Conservation (phyloP, 2,113 vertebrate genomes). For the Riparia riparia region DNA sequence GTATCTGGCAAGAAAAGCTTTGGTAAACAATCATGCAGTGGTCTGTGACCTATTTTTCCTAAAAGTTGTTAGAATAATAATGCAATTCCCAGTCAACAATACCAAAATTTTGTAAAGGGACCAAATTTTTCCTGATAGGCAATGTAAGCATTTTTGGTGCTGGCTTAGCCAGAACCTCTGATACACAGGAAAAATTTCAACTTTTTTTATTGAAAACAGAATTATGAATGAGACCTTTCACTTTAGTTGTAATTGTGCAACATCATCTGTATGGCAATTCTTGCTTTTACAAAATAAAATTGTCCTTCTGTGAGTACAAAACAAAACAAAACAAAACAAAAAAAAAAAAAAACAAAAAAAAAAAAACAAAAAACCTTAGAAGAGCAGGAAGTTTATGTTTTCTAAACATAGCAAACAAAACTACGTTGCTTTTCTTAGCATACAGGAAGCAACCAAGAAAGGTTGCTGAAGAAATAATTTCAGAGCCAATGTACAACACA, state of each 20-base stretch:
- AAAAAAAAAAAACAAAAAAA: too few species aligned
- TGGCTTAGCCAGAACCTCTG: not conserved
- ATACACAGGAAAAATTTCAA: not conserved
- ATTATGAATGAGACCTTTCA: not conserved
- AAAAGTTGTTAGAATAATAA: not conserved
- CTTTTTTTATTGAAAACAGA: not conserved
- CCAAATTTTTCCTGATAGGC: not conserved
- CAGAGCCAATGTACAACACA: not conserved
- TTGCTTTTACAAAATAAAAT: not conserved
- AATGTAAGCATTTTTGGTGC: not conserved
- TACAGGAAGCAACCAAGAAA: not conserved
- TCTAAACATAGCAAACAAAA: not conserved
- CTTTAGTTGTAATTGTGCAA: not conserved
- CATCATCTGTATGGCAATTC: not conserved
- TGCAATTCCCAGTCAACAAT: not conserved
- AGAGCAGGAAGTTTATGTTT: not conserved
- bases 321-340: too few species aligned
- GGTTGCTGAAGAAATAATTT: not conserved
- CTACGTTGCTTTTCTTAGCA: not conserved
- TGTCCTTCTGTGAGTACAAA: not conserved
- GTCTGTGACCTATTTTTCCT: not conserved
- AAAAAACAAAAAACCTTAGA: not conserved
- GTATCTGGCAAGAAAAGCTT: not conserved
- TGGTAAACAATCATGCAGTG: accelerated
- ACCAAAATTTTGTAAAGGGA: not conserved